These are phyloP conservation scores for Rhodinocichla rosea DNA, from an alignment of 2,113 vertebrate species.

Conservation along the genomic window DNA sequence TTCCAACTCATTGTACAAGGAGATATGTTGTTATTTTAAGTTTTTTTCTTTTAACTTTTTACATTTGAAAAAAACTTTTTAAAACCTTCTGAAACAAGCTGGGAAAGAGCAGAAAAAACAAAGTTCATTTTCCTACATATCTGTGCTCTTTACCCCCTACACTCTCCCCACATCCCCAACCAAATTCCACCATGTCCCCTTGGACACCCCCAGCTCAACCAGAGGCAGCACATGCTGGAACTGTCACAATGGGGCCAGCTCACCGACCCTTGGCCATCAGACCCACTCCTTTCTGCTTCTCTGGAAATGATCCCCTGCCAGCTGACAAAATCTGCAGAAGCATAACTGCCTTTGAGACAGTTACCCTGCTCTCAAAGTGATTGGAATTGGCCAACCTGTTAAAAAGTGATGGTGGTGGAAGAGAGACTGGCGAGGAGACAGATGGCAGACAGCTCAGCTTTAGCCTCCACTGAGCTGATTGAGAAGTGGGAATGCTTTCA, in stretches of 20 bases:
- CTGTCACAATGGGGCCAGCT: neutral
- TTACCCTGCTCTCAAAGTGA: neutral
- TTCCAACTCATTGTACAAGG: neutral
- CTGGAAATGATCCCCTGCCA: neutral
- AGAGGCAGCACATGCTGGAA: neutral
- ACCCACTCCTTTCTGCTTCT: neutral
- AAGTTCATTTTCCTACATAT: neutral
- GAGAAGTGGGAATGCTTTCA: slow-evolving; percentile 54
- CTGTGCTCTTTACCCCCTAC: neutral
- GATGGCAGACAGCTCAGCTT: slow-evolving; percentile 59
- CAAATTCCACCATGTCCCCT: neutral
- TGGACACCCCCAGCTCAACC: neutral
- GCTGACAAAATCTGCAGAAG: neutral
- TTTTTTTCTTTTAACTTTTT: neutral
- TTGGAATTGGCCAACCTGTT: slow-evolving; percentile 43
- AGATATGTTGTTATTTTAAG: neutral
- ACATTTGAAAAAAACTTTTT: neutral
- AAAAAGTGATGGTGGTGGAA: neutral
- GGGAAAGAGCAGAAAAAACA: neutral
- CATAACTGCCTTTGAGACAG: neutral
- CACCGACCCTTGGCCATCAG: neutral
- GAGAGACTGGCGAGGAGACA: slow-evolving; percentile 50
- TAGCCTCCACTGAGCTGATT: slow-evolving; percentile 33
- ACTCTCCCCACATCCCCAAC: fast-evolving
- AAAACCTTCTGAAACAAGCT: neutral